A percentile compares a stretch with the other conserved stretches of the same genome.
Evolutionary conservation across 30 jellyfish, hydroid and myxozoan genomes (phyloP).

Genomic region (Sanderia malayensis): DNA sequence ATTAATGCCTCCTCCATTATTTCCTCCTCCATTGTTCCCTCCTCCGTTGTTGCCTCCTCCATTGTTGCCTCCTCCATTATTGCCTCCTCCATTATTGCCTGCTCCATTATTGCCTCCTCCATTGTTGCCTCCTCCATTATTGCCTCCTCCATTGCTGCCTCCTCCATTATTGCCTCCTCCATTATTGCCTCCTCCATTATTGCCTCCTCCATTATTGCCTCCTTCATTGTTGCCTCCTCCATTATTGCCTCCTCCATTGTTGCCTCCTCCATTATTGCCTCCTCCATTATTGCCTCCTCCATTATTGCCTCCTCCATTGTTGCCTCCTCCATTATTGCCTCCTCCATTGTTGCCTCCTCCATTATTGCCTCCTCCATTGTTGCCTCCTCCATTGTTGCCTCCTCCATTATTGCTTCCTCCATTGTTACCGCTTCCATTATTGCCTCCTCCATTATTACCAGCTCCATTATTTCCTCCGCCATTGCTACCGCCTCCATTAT

Average conservation of each 20-base stretch:
- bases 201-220: constrained; percentile 20
- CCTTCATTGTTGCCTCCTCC: constrained; percentile 11
- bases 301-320: constrained; percentile 13
- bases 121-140: constrained; percentile 21
- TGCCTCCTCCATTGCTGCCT: neutral
- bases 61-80: neutral
- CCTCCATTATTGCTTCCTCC: constrained; percentile 37
- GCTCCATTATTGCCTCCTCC: constrained; percentile 21
- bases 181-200: constrained; percentile 10
- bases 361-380: constrained; percentile 13
- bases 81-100: constrained; percentile 24
- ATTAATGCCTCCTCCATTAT: neutral
- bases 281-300: constrained; percentile 22
- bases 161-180: constrained; percentile 32
- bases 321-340: constrained; percentile 22
- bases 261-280: constrained; percentile 11
- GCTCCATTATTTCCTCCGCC: constrained; percentile 14
- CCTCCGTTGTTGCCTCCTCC: constrained; percentile 6
- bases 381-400: constrained; percentile 12
- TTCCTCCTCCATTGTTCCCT: neutral
- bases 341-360: neutral
- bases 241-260: neutral
- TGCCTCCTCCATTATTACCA: constrained; percentile 18
- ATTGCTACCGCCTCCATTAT: neutral
- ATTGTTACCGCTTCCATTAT: constrained; percentile 6